Conservation (phyloP, 2,797 vertebrate species). For the Falco peregrinus region DNA sequence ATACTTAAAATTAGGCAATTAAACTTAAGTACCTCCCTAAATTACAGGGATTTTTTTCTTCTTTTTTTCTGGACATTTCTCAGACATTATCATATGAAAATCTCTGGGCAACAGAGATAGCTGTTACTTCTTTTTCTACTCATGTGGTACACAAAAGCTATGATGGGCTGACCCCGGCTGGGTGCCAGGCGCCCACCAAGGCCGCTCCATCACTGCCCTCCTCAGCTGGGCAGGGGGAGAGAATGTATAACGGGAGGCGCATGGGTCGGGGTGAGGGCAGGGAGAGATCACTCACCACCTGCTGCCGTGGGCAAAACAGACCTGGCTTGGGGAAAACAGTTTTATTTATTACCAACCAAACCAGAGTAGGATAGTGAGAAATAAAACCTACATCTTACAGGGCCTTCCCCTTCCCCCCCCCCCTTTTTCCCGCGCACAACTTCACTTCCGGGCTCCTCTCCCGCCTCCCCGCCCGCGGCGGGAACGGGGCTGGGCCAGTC, state of each 20-base stretch:
- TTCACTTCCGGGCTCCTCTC: neutral
- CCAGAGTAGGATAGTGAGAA: neutral
- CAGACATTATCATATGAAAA: neutral
- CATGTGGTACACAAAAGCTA: neutral
- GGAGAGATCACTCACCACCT: neutral
- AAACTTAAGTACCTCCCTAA: neutral
- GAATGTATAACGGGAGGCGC: no score
- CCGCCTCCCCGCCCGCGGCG: neutral
- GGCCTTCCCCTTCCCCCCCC: accelerated
- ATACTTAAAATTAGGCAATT: neutral
- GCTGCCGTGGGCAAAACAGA: neutral
- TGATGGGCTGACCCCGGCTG: neutral
- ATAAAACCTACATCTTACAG: neutral
- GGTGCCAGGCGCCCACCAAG: neutral
- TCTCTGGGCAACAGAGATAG: neutral
- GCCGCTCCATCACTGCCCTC: neutral
- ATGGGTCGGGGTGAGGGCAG: neutral
- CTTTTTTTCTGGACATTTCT: neutral
- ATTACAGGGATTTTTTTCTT: neutral
- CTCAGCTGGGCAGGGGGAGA: neutral
- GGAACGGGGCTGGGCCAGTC: neutral
- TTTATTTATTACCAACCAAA: neutral
- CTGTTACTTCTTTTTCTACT: neutral
- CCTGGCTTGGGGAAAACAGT: neutral
- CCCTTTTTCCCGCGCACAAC: neutral